phyloP scores from a whole-genome alignment of 2,888 invertebrate species.

The Mesodorylaimus sp. region DNA sequence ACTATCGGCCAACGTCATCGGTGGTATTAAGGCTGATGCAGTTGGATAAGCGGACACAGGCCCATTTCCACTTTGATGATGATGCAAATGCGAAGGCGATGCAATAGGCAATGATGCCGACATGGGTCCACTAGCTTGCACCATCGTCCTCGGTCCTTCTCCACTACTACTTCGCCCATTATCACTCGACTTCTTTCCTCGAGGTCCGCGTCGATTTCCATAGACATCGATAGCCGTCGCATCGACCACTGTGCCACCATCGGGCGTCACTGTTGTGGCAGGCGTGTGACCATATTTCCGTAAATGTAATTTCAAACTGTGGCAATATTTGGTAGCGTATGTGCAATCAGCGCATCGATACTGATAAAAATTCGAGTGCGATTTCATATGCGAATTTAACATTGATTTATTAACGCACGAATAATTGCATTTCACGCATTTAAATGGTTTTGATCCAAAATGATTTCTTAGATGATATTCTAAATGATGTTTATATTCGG shows the following conservation, averaged over 20 bases:
- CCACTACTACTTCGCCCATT: too few species aligned
- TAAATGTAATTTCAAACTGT: constrained; percentile 82
- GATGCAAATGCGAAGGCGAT: too few species aligned
- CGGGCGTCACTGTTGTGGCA: constrained; percentile 40
- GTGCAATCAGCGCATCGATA: constrained; percentile 62
- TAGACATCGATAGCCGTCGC: constrained; percentile 72
- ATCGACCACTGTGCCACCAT: constrained; percentile 50
- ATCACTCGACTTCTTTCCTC: constrained; percentile 37
- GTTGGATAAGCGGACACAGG: not conserved
- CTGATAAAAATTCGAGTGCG: constrained; percentile 47
- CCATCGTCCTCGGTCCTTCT: too few species aligned
- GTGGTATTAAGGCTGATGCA: not conserved
- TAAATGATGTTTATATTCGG: constrained; percentile 92
- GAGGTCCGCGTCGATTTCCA: constrained; percentile 69
- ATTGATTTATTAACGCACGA: constrained; percentile 91
- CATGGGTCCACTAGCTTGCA: too few species aligned
- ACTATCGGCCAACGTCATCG: not conserved
- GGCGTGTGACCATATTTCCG: constrained; percentile 77
- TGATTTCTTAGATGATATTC: constrained; percentile 93
- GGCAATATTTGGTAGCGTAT: constrained; percentile 93
- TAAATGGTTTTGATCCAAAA: constrained; percentile 80
- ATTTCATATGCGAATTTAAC: constrained; percentile 92
- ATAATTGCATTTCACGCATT: constrained; percentile 41
- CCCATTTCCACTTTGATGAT: not conserved
- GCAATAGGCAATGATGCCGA: too few species aligned